Conservation (phyloP, 2,113 vertebrate genomes). For the Panthera uncia region DNA sequence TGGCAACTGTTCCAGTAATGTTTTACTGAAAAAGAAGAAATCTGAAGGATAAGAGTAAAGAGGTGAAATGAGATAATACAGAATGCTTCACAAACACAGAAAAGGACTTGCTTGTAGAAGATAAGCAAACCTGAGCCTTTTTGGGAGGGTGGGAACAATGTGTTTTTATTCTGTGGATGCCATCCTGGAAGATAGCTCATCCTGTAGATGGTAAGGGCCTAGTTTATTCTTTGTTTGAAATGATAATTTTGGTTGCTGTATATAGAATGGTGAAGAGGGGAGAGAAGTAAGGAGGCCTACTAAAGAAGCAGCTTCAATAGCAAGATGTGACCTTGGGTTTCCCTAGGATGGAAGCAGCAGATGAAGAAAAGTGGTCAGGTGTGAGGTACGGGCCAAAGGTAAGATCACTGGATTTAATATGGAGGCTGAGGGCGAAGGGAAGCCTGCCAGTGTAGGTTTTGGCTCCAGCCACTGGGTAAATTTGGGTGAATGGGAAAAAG, state of each 20-base stretch:
- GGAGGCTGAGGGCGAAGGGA: background rate
- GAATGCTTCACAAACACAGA: background rate
- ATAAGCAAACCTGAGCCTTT: background rate
- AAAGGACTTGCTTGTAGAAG: background rate
- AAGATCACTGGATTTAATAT: background rate
- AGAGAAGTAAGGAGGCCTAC: background rate
- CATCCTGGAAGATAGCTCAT: background rate
- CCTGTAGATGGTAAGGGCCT: too few relatives aligned
- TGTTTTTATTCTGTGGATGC: background rate
- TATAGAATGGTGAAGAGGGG: background rate
- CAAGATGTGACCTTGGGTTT: background rate
- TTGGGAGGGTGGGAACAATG: background rate
- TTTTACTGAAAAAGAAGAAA: background rate
- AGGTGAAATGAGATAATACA: background rate
- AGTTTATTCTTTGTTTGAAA: background rate
- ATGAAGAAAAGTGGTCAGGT: too few relatives aligned
- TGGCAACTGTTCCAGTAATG: background rate
- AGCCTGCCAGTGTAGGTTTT: background rate
- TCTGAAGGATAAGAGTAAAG: background rate
- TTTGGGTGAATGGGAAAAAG: background rate
- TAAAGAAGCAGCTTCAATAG: background rate
- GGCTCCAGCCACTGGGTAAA: background rate
- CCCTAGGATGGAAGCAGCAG: background rate
- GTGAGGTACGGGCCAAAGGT: background rate
- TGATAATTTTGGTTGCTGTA: background rate